These are phyloP conservation scores for Icerya purchasi DNA, from an alignment of 2,888 invertebrate genomes.

Conservation along the genomic window DNA sequence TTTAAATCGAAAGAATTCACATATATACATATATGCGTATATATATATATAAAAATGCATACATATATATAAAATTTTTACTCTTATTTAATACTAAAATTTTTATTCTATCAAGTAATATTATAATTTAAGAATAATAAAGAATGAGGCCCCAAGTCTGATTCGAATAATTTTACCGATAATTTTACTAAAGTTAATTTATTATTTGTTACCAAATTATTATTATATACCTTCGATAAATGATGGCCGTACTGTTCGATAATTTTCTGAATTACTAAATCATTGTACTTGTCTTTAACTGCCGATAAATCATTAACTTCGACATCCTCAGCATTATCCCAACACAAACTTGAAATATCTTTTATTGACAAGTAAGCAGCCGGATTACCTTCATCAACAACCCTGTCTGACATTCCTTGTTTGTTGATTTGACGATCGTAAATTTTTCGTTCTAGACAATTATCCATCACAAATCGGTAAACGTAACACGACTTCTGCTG, in stretches of 20 bases:
- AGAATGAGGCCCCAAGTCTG: too few species aligned
- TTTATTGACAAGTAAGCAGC: slow-evolving; percentile 79
- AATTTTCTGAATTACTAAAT: slow-evolving; percentile 56
- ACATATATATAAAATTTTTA: too few species aligned
- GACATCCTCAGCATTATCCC: slow-evolving; percentile 70
- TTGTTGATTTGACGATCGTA: slow-evolving; percentile 96
- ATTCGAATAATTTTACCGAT: too few species aligned
- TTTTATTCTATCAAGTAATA: too few species aligned
- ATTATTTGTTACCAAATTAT: too few species aligned
- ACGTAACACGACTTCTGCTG: slow-evolving; percentile 87
- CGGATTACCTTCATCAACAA: slow-evolving; percentile 94
- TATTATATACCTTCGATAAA: slow-evolving; percentile 29
- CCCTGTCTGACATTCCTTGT: slow-evolving; percentile 93
- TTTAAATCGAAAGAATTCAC: too few species aligned
- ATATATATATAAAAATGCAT: too few species aligned
- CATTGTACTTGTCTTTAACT: slow-evolving; percentile 50
- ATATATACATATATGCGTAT: too few species aligned
- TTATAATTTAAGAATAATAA: too few species aligned
- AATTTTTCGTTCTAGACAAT: slow-evolving; percentile 90
- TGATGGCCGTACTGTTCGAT: slow-evolving; percentile 28
- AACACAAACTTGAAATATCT: slow-evolving; percentile 63
- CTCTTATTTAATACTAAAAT: too few species aligned
- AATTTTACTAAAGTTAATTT: too few species aligned
- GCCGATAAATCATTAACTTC: slow-evolving; percentile 49
- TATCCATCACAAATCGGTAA: slow-evolving; percentile 89